Evolutionary conservation across 2,888 invertebrate genomes (phyloP).

Genomic region (Suillia variegata): DNA sequence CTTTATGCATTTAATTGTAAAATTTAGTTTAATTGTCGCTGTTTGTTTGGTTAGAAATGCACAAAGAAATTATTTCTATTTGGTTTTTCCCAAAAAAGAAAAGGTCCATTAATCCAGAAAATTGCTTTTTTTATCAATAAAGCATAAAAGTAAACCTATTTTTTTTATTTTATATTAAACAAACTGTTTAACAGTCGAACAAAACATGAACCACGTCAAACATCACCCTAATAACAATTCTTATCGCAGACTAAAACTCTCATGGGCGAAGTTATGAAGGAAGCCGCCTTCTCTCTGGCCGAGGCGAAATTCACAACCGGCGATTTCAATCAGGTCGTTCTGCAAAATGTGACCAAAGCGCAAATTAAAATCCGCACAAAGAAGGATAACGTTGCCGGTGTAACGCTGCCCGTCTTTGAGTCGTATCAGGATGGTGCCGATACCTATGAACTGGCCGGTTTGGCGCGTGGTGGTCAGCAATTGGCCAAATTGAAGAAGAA

Average conservation of each 20-base stretch:
- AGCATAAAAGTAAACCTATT: no score
- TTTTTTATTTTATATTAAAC: no score
- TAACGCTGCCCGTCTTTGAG: constrained; percentile 90
- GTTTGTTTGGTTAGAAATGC: no score
- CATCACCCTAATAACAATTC: neutral
- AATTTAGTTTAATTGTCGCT: no score
- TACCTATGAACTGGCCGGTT: constrained; percentile 94
- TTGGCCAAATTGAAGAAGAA: constrained; percentile 96
- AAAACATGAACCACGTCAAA: constrained; percentile 16
- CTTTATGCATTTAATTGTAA: no score
- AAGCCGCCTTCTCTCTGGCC: constrained; percentile 96
- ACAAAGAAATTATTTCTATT: no score
- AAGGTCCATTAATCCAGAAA: no score
- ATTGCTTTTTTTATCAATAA: no score
- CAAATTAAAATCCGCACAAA: constrained; percentile 96
- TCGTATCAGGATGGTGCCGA: constrained; percentile 82
- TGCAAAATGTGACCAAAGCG: constrained; percentile 98
- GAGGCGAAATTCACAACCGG: constrained; percentile 99
- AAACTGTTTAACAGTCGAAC: no score
- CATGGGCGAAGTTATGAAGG: constrained; percentile 92
- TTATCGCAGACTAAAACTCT: constrained; percentile 51
- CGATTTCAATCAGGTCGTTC: constrained; percentile 96
- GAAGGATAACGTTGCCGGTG: constrained; percentile 99
- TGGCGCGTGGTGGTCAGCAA: constrained; percentile 97
- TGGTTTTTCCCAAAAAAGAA: no score